phyloP scores from a whole-genome alignment of 2,113 vertebrate species.

The Dasyprocta punctata region DNA sequence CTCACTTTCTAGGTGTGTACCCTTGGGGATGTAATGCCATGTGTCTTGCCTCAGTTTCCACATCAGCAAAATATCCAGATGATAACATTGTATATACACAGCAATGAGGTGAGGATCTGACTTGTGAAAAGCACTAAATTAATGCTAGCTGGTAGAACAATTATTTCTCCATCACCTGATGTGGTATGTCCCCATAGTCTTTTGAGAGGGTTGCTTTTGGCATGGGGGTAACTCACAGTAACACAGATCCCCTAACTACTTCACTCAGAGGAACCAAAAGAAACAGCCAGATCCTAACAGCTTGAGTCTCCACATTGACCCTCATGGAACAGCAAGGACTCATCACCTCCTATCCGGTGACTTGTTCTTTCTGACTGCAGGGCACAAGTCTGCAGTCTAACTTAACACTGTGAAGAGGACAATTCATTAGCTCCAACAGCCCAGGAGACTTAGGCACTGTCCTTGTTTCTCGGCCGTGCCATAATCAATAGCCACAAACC shows the following conservation, averaged over 20 bases:
- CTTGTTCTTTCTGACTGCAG: neutral
- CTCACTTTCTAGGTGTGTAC: neutral
- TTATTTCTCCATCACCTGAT: neutral
- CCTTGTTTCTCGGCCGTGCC: neutral
- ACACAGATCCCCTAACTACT: neutral
- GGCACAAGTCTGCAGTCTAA: neutral
- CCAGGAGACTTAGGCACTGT: neutral
- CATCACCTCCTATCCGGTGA: neutral
- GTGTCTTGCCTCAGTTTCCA: neutral
- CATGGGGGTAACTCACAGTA: neutral
- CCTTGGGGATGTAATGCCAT: neutral
- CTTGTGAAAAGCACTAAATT: neutral
- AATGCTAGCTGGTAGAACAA: neutral
- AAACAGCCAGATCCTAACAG: neutral
- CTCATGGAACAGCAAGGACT: neutral
- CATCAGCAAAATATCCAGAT: neutral
- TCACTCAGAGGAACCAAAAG: neutral
- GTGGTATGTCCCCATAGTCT: neutral
- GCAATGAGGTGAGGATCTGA: neutral
- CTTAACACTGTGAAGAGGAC: neutral
- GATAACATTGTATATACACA: neutral
- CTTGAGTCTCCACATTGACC: neutral
- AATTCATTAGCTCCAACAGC: accelerated
- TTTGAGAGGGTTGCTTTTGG: neutral
- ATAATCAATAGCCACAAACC: neutral